Evolutionary conservation across 2,113 vertebrate species (phyloP), one percentile per base, ranked within the genome.

Genomic region (Agapornis roseicollis): DNA sequence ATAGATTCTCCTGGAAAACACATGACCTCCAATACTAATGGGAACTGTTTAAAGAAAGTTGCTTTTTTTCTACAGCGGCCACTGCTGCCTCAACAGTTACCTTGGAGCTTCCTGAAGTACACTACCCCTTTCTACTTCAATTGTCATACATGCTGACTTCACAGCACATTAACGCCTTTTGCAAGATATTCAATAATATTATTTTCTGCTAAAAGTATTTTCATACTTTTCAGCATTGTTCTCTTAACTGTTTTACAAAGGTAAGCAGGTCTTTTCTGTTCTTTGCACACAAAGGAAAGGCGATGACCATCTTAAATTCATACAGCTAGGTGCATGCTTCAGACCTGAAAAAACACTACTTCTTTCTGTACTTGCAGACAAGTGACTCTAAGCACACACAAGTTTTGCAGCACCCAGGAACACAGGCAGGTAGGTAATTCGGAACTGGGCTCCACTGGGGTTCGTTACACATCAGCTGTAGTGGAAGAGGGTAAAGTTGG

Each of bases 361-460:
- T 23, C 63, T 61, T 23, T 53, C 33, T 35, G 47, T 20, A 42
- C 20, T 9, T 4, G 25, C 25, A 44, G 65, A 28, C 5, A 15
- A 60, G n/a, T 7, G 33, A 55, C 15, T 22, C 42, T 19, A 28
- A 11, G 35, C 53, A 25, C 0, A 5, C 0, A 1, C 3, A n/a
- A 7, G 6, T 24, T 24, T 29, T 66, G 46, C 41, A 2, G 65
- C 39, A 42, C 12, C 9, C n/a, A 27, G 52, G 18, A 44, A 22
- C 55, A 22, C 1, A 1, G 52, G 44, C 50, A 24, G 29, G 25
- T 53, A 24, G 29, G 25, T 53, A 37, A 37, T 47, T 25, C 19
- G 50, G 56, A 53, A 29, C 64, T 3, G 2, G 41, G 23, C 29
- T 78, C 15, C 72, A 18, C 29, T 12, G 23, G 60, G 24, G 5